A percentile compares a stretch with the other conserved stretches of the same genome.
These are phyloP conservation scores for Onychomys torridus DNA, from an alignment of 2,797 vertebrate genomes.

Conservation along the genomic window DNA sequence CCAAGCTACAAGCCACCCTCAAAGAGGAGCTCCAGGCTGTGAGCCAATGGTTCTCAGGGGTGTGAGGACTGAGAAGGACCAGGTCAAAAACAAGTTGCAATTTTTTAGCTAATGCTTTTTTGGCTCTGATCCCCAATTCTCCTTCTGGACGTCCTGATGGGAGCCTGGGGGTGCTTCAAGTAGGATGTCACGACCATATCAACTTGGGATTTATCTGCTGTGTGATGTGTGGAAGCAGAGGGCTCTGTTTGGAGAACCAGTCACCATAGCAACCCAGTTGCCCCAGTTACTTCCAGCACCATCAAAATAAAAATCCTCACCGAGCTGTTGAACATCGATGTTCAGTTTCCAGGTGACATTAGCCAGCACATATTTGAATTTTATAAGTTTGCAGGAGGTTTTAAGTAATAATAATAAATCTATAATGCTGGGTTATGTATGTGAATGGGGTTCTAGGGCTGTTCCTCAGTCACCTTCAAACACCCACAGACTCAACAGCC, in stretches of 20 bases:
- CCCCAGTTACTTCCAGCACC: slow-evolving; percentile 71
- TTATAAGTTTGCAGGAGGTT: slow-evolving; percentile 35
- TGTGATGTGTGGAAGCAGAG: slow-evolving; percentile 72
- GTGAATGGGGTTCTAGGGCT: background rate
- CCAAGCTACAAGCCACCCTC: slow-evolving; percentile 30
- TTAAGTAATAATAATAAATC: slow-evolving; percentile 57
- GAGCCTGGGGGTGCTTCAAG: background rate
- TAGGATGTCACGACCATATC: slow-evolving; percentile 16
- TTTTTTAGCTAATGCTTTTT: slow-evolving; percentile 39
- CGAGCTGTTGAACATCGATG: slow-evolving; percentile 3
- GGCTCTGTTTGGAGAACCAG: slow-evolving; percentile 79
- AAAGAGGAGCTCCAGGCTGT: background rate
- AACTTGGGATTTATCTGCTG: slow-evolving; percentile 41
- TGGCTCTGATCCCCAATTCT: slow-evolving; percentile 48
- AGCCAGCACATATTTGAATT: slow-evolving; percentile 51
- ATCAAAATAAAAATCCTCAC: slow-evolving; percentile 77
- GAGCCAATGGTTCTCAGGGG: background rate
- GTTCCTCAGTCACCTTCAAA: background rate
- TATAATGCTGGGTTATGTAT: background rate
- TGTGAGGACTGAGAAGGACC: background rate
- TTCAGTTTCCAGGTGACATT: slow-evolving; percentile 58
- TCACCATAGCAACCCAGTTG: slow-evolving; percentile 78
- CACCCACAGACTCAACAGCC: background rate
- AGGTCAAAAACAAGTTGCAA: background rate
- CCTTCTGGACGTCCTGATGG: slow-evolving; percentile 49